Conservation (phyloP, 2,888 invertebrate species). For the Cantharis rufa region DNA sequence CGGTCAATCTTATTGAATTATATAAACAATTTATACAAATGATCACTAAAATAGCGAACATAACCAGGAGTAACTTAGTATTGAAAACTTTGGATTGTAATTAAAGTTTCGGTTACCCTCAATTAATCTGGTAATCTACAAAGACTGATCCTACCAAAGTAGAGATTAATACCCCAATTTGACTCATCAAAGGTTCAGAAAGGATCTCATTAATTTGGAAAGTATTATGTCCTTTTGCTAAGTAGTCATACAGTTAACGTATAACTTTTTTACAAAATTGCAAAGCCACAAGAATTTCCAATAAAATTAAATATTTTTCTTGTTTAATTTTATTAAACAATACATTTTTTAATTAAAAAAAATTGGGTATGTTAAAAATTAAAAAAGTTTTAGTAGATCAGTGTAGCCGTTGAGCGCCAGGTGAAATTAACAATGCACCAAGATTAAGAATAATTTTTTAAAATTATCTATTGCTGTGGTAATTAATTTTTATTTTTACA, state of each 20-base stretch:
- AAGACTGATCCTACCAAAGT: neutral
- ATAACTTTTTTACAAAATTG: neutral
- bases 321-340: too few species aligned
- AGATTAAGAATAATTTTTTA: too few species aligned
- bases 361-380: too few species aligned
- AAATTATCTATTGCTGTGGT: too few species aligned
- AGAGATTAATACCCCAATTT: conserved; percentile 2
- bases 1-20: neutral
- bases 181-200: neutral
- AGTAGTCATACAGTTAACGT: neutral
- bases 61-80: neutral
- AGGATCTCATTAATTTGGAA: neutral
- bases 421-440: too few species aligned
- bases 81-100: neutral
- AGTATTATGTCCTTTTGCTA: neutral
- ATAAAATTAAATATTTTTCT: neutral
- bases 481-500: too few species aligned
- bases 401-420: too few species aligned
- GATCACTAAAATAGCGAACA: neutral
- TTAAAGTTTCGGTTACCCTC: neutral
- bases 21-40: neutral
- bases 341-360: too few species aligned
- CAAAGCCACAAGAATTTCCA: neutral
- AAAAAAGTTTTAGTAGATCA: too few species aligned
- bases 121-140: conserved; percentile 3